Evolutionary conservation across 1,140 invertebrate genomes (phyloP), one percentile per base, ranked within the genome.

Genomic region (Pseudomyrmex concolor): DNA sequence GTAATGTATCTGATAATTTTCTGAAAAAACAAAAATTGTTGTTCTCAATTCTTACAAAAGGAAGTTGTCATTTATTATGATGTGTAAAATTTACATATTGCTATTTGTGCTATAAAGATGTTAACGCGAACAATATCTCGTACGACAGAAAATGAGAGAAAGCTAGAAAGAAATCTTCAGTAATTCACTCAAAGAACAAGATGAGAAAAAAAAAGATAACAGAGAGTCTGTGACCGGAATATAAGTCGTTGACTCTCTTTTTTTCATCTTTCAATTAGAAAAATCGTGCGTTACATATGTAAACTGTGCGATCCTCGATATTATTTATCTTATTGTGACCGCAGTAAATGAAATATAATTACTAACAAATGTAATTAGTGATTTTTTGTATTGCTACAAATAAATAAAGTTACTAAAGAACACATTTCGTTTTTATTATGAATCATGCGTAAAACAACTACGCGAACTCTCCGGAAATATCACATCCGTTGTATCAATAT

Each of bases 171-270:
- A 10, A 59, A 45, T 9, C 50, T 17, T 55, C 12, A 54, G 25
- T 19, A 15, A 12, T 63, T 63, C 10, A 63, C 3, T 8, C 4
- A 3, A 34, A 50, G 57, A 51, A 66, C 55, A 68, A 64, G 0
- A 43, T 10, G 8, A 17, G 50, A 62, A 80, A 63, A 25, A 50
- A 55, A 70, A 57, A 71, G 63, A 72, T 80, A 73, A 64, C 34
- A 34, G 5, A 25, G 13, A 10, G 50, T 51, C 10, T 60, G 10
- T 13, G 57, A 86, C 0, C 67, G 22, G 2, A 34, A 51, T 83
- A 70, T 84, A 68, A 63, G 71, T 76, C 51, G 19, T 48, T 22
- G 51, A 84, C 34, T 34, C 34, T 34, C 34, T 34, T 7, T 34
- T 22, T 22, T 22, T 22, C 2, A 25, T 25, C 34, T 34, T 34